These are phyloP conservation scores for Malacosoma neustria DNA, from an alignment of 2,888 invertebrate genomes.

Conservation along the genomic window DNA sequence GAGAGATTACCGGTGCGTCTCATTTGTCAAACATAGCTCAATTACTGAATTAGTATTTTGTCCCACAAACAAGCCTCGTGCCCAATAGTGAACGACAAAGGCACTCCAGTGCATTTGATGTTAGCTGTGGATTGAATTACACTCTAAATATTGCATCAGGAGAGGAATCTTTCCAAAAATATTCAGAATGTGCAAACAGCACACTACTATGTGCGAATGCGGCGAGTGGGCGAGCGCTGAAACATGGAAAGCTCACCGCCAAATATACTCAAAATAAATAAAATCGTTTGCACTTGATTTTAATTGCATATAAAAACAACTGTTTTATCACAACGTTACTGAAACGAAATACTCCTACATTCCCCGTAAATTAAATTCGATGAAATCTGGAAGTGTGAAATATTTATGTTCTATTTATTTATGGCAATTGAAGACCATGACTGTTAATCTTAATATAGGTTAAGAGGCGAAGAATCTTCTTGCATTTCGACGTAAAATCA, in stretches of 20 bases:
- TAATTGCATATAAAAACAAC: constrained; percentile 6
- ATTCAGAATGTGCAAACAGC: constrained; percentile 14
- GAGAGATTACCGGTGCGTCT: too few species aligned
- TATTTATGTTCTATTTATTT: not conserved
- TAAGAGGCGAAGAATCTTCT: not conserved
- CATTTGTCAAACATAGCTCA: too few species aligned
- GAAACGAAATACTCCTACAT: not conserved
- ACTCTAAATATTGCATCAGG: constrained; percentile 9
- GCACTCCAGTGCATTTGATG: not conserved
- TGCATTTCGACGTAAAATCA: not conserved
- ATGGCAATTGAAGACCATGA: not conserved
- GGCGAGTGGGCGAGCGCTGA: constrained; percentile 16
- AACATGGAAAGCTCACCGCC: constrained; percentile 11
- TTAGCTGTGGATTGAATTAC: constrained; percentile 1
- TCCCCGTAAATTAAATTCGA: not conserved
- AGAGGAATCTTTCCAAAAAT: constrained; percentile 18
- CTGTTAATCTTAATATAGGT: not conserved
- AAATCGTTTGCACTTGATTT: constrained; percentile 13
- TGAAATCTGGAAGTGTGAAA: not conserved
- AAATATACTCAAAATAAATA: constrained; percentile 9
- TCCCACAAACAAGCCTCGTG: too few species aligned
- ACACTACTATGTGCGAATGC: constrained; percentile 16
- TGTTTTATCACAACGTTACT: constrained; percentile 1
- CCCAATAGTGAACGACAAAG: not conserved
- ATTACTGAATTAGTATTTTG: too few species aligned